Base-by-base conservation (phyloP, 2,888 invertebrate genomes). In the Onthophagus sagittarius region DNA sequence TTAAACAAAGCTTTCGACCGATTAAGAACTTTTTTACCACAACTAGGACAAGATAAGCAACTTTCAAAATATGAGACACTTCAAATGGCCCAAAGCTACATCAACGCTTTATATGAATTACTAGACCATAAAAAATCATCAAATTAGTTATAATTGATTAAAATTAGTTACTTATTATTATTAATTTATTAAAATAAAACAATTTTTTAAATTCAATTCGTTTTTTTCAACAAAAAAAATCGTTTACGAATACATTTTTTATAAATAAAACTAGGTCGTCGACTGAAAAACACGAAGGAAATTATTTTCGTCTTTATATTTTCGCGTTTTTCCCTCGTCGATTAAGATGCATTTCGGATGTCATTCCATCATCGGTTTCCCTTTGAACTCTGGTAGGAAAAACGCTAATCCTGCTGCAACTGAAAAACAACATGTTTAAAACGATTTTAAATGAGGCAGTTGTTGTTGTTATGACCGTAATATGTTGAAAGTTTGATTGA, bases 81-180 rank as follows among this genome's bases (percentile, higher is more conserved):
- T 0, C 97, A 97, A 86, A 97, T 97, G 97, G 98, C 98, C 0
- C 97, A 97, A 84, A 96, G 95, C 0, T 98, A 98, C 84, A 98
- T 98, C 80, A 90, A 93, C 1, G 96, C 97, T 0, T 86, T 98
- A 3, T 93, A 94, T 81, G 97, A 97, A 83, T 86, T 97, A 0
- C 86, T 97, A 64, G 84, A 84, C 6, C 39, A 53, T 39, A 77
- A 78, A 71, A n/a, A 32, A 32, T 63, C 7, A 39, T 15, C 62
- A 15, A 71, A 62, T 62, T 15, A 6, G 5, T 70, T 15, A 62
- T 62, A 62, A n/a, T 62, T 62, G 15, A 71, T 15, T 62, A 2
- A 23, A 23, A 23, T 23, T 23, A 23, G 3, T 23, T 23, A 2
- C 23, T 23, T 23, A 23, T 23, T 2, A 2, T 23, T 23, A 1